Base-by-base conservation (phyloP, 2,797 vertebrate genomes). In the Gallirallus australis region DNA sequence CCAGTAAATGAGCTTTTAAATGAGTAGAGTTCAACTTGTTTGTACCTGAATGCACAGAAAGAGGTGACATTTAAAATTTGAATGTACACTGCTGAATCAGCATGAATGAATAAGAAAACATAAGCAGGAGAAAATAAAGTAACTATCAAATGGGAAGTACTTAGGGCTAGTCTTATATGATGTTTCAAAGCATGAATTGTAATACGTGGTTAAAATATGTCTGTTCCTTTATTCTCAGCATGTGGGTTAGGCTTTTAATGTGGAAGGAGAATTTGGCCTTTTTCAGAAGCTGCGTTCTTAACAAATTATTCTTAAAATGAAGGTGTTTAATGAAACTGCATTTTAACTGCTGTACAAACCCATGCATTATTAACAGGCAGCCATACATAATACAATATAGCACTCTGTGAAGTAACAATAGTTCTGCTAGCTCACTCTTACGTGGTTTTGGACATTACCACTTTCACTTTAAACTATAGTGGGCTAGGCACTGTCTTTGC, bases 111-210 rank as follows among this genome's bases (percentile, higher is more conserved):
- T 56, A 86, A 80, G 53, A 90, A 95, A 73, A 85, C 53, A 92
- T 82, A 94, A 96, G 73, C 11, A 24, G 75, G 60, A 53, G 93
- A 96, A 96, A 95, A 81, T 83, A 90, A 94, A 93, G 28, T 82
- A 91, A 70, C 70, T 91, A 75, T 84, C 94, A 95, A 96, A 94
- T 95, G 73, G 45, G 83, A 93, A 82, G 40, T 94, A 94, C 95
- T 95, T 78, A 76, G 89, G 86, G 87, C 84, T 90, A 72, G 63
- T 89, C 50, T 70, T 87, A 89, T 47, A 57, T 73, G 86, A 81
- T 88, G 68, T 97, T 97, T 97, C 97, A 97, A 97, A 97, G 76
- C 64, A 83, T 83, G 82, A 94, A 94, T 66, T 80, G 75, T 86
- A 92, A 52, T 81, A 60, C 17, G 37, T 84, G 48, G 61, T 84